A percentile compares a stretch with the other conserved stretches of the same genome.
These are phyloP conservation scores for Onychomys torridus DNA, from an alignment of 2,797 vertebrate species.

Conservation along the genomic window DNA sequence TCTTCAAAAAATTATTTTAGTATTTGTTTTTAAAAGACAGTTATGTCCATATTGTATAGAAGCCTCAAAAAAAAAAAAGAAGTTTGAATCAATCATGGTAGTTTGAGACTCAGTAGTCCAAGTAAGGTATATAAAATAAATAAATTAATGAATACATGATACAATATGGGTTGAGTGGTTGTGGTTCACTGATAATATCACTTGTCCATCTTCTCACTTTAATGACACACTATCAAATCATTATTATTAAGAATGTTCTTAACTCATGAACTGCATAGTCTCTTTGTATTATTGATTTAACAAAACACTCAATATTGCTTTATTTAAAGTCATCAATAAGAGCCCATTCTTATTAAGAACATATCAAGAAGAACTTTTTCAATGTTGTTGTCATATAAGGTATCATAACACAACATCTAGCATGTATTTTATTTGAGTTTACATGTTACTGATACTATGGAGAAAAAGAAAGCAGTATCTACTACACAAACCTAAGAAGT, in stretches of 20 bases:
- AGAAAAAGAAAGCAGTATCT: neutral
- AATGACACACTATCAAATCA: neutral
- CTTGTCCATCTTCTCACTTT: neutral
- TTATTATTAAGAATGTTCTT: neutral
- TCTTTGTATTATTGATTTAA: neutral
- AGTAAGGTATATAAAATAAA: neutral
- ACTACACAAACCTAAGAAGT: neutral
- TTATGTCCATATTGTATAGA: neutral
- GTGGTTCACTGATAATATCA: neutral
- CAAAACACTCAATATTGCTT: rapidly evolving
- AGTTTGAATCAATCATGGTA: neutral
- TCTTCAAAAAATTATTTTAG: neutral
- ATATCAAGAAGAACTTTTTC: neutral
- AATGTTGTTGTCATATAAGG: neutral
- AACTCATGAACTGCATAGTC: rapidly evolving
- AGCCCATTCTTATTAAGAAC: neutral
- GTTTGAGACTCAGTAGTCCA: neutral
- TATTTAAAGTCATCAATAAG: neutral
- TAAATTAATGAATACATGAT: neutral
- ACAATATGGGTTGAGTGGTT: neutral
- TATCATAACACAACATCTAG: neutral
- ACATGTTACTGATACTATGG: neutral
- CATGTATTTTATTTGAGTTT: neutral
- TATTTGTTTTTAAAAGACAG: neutral
- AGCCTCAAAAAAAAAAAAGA: neutral